Base-by-base conservation (phyloP, 2,888 invertebrate genomes). In the Drosophila borborema region DNA sequence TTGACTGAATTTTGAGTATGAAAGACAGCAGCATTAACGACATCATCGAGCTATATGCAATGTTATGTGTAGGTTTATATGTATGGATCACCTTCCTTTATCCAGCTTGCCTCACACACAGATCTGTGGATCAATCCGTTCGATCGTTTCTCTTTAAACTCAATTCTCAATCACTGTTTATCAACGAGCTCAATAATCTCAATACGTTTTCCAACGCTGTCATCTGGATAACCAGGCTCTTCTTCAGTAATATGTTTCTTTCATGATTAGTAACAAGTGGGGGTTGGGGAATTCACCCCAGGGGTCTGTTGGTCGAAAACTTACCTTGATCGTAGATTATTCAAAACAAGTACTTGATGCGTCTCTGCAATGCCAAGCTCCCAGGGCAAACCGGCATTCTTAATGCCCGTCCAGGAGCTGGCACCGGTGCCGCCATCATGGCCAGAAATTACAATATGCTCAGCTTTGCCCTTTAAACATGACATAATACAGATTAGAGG, bases 341-440 rank as follows among this genome's bases (percentile, higher is more conserved):
- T 99, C 88, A 99, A 94, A 62, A 98, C 97, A 56, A 99, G 94
- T 78, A 98, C 98, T 94, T 99, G 99, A 94, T 99, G 99, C 6
- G 99, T 99, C 94, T 99, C 99, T 5, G 99, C 98, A 51, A 99
- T 95, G 63, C 99, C 99, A 90, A 99, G 94, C 94, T 99, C 99
- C 99, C 99, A 99, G 0, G 99, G 99, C 74, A 99, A 94, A 54
- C 99, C 99, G 48, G 99, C 99, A 79, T 96, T 95, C 94, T 99
- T 99, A 92, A 99, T 99, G 82, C 99, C 99, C 0, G 99, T 99
- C 99, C 99, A 99, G 67, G 98, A 98, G 91, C 98, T 98, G 53
- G 99, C 99, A 40, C 99, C 99, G 18, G 99, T 99, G 62, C 99
- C 99, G 72, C 99, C 99, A 94, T 99, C 99, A 94, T 99, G 99